Evolutionary conservation across 2,888 invertebrate genomes (phyloP), one percentile per base, ranked within the genome.

Genomic region (Adela reaumurella): DNA sequence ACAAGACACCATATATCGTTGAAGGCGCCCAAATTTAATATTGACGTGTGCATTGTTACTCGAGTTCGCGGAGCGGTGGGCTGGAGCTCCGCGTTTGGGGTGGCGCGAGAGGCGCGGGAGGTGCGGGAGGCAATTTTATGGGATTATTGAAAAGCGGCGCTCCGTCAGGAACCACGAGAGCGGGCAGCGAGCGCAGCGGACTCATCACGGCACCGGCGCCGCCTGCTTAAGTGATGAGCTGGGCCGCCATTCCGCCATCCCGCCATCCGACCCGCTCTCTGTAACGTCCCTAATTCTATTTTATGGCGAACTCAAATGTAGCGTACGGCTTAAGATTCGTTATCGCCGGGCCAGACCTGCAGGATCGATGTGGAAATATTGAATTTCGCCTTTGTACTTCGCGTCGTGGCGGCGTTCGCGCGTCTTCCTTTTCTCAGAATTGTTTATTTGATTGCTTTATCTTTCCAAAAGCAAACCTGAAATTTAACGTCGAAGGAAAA

Each of bases 221-320:
- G 65, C 67, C 66, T 62, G 68, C 70, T 67, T 70, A 69, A 72
- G 68, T 72, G 70, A 74, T 73, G 73, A 72, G 70, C 71, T 70
- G 70, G 66, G 63, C 67, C 69, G 67, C 24, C 35, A 14, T 35
- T 14, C n/a, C 6, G 14, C 35, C n/a, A 8, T 8, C 14, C 14
- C 68, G 68, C 64, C 35, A 14, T 35, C 35, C n/a, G 11, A 14
- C 35, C n/a, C 35, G 35, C 14, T 14, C 68, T 69, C 64, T 69
- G 63, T 70, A 73, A 72, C 70, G 72, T 14, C 69, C 72, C 71
- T 74, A 74, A 74, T 74, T 70, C 70, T 62, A 65, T 71, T 76
- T 76, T 74, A 74, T 65, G 73, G 68, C 64, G 66, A 67, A 70
- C 72, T 72, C 69, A 35, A 35, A 35, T 35, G 35, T 35, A 14